Evolutionary conservation across 2,797 vertebrate genomes (phyloP), one percentile per base, ranked within the genome.

Genomic region (Lagocephalus sceleratus): DNA sequence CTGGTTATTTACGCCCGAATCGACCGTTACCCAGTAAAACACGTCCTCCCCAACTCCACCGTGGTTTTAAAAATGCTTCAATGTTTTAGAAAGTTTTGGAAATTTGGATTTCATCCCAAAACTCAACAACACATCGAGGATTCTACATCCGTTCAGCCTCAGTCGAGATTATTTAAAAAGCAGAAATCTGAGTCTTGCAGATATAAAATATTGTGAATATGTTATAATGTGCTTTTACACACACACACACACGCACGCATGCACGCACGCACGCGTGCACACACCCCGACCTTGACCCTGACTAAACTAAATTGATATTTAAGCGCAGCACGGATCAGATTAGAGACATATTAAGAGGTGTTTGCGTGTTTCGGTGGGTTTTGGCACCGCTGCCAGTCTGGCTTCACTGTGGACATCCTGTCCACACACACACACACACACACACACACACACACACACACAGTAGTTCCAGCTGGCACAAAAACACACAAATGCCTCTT

Each of bases 401-500:
- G 57, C 73, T 63, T 68, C 59, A 50, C 57, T 2, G 49, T 76
- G 73, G 57, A 65, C 61, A 47, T 58, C 54, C 53, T 49, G 46
- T 56, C 14, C 8, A 5, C n/a, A 42, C 20, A 20, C 45, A 61
- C 51, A 57, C 53, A 53, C 22, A 54, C 57, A 64, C 25, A 58
- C 3, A 58, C 39, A 40, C 39, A 42, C 40, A 44, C 42, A 44
- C 25, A 20, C 45, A 61, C 51, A 57, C 51, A 54, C 22, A 54
- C 54, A 45, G 49, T 38, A 79, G 66, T 60, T 81, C 71, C 72
- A 82, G 74, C 73, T 82, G 82, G 79, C 82, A 78, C 60, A 46
- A 32, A 35, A 35, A 56, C 60, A 64, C 23, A 57, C 2, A 58
- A 32, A 68, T 54, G 48, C 64, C 45, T 74, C 71, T 68, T 66